Evolutionary conservation across 2,888 invertebrate species (phyloP).

Genomic region (Melitaea athalia): DNA sequence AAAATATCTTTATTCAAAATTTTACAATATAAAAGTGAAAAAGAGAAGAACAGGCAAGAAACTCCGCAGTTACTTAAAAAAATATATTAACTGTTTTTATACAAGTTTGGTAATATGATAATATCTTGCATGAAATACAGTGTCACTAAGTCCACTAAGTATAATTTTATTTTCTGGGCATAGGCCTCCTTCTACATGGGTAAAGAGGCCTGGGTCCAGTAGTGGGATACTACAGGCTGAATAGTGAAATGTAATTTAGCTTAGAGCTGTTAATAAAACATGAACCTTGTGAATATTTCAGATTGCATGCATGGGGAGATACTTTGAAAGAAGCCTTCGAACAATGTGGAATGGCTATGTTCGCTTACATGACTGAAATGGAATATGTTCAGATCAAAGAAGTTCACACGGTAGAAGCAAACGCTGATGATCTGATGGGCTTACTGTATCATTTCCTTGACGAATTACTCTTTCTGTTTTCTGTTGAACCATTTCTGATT

Average conservation of each 20-base stretch:
- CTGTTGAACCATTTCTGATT: conserved; percentile 94
- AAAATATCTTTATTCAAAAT: too few relatives aligned
- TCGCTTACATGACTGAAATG: conserved; percentile 97
- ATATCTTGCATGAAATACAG: too few relatives aligned
- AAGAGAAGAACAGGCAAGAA: too few relatives aligned
- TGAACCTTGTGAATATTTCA: conserved; percentile 58
- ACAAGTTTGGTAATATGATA: too few relatives aligned
- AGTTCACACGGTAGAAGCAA: conserved; percentile 91
- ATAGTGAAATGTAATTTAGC: background rate
- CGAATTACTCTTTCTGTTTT: conserved; percentile 95
- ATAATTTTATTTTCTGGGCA: too few relatives aligned
- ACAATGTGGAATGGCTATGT: conserved; percentile 97
- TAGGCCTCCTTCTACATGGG: too few relatives aligned
- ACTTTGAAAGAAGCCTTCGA: conserved; percentile 94
- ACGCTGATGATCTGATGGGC: conserved; percentile 93
- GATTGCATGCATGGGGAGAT: conserved; percentile 96
- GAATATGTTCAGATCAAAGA: conserved; percentile 90
- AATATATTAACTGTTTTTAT: too few relatives aligned
- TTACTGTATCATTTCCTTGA: conserved; percentile 96
- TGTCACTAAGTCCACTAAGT: too few relatives aligned
- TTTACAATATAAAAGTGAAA: too few relatives aligned
- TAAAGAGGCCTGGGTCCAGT: too few relatives aligned
- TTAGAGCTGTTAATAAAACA: background rate
- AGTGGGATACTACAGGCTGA: too few relatives aligned
- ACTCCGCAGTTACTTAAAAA: too few relatives aligned